These are phyloP conservation scores for Cyanocitta stelleri DNA, from an alignment of 2,113 vertebrate species.

Conservation along the genomic window DNA sequence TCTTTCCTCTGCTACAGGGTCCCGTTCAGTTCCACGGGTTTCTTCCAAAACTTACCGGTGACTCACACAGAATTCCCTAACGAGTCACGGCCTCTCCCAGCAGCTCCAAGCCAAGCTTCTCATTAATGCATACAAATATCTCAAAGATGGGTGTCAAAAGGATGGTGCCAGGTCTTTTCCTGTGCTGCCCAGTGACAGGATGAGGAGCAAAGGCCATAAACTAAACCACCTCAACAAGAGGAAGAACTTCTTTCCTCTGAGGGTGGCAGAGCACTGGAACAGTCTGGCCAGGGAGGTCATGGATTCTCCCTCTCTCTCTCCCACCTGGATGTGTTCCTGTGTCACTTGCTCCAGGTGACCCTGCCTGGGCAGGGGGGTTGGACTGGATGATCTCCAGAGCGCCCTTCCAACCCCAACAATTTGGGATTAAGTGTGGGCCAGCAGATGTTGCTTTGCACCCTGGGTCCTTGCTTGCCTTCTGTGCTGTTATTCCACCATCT, in stretches of 20 bases:
- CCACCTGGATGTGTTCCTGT: neutral
- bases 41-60: neutral
- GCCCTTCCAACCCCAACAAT: neutral
- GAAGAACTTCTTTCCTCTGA: neutral
- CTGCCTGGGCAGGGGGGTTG: neutral
- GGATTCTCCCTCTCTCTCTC: neutral
- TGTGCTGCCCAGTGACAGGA: neutral
- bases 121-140: neutral
- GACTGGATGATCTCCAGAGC: neutral
- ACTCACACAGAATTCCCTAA: neutral
- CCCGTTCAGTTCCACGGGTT: rapidly evolving
- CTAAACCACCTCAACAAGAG: neutral
- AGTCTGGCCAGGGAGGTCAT: neutral
- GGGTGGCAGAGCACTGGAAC: neutral
- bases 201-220: neutral
- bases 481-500: neutral
- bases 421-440: neutral
- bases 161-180: neutral
- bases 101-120: neutral
- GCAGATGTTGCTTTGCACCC: neutral
- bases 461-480: neutral
- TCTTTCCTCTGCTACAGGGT: neutral
- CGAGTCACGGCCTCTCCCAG: neutral
- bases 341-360: neutral
- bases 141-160: neutral